Evolutionary conservation across 2,888 invertebrate species (phyloP).

Genomic region (Acanthosepion lycidas): DNA sequence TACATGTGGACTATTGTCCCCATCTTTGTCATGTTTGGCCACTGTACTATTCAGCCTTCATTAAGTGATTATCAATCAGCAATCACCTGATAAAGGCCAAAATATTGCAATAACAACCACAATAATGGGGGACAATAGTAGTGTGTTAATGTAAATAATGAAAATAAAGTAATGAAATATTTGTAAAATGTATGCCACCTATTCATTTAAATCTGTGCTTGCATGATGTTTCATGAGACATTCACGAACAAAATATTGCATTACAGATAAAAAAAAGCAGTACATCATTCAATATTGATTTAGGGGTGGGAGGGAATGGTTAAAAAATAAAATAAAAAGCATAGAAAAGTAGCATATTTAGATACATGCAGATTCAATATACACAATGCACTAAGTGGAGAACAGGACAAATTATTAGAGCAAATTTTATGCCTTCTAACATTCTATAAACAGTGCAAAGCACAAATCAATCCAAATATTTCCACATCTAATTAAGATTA

Average conservation of each 20-base stretch:
- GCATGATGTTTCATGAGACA: background rate
- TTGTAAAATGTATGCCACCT: no score
- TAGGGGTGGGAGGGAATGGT: no score
- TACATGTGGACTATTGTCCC: no score
- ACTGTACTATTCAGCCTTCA: no score
- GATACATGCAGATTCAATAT: conserved; percentile 11
- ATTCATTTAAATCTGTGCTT: background rate
- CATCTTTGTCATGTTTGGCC: no score
- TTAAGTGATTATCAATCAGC: no score
- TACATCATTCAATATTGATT: conserved; percentile 33
- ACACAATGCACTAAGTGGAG: background rate
- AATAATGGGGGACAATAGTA: no score
- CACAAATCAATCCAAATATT: background rate
- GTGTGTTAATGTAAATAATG: no score
- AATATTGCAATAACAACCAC: no score
- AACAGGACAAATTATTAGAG: background rate
- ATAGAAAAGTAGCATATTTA: background rate
- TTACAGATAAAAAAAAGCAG: conserved; percentile 3
- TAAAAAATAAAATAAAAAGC: background rate
- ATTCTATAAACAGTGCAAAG: background rate
- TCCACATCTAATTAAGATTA: no score
- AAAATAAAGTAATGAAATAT: background rate
- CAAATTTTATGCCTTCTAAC: background rate
- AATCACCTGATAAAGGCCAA: no score
- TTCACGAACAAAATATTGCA: background rate